Evolutionary conservation across 2,888 invertebrate genomes (phyloP).

Genomic region (Lasioglossum figueresi): DNA sequence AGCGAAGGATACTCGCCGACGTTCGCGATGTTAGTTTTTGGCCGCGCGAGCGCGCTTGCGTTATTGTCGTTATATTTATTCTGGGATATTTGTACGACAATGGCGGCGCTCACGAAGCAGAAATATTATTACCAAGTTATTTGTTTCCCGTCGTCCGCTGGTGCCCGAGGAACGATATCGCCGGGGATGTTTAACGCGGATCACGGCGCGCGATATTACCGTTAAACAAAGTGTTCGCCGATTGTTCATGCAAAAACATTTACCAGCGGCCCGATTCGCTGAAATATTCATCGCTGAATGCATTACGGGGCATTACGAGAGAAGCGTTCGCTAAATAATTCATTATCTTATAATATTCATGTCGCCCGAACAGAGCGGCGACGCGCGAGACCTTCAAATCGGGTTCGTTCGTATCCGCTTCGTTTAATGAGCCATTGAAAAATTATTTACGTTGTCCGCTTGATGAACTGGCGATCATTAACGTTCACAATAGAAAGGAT

Average conservation of each 20-base stretch:
- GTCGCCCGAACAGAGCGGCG: not conserved
- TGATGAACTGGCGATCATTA: not conserved
- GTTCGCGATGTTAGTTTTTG: not conserved
- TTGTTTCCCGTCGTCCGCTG: not conserved
- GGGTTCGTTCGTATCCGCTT: not conserved
- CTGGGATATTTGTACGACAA: not conserved
- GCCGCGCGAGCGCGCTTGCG: not conserved
- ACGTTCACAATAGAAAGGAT: not conserved
- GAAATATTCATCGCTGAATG: slow-evolving; percentile 49
- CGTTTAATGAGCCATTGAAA: not conserved
- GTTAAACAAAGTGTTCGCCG: slow-evolving; percentile 23
- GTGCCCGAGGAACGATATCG: not conserved
- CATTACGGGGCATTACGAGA: slow-evolving; percentile 39
- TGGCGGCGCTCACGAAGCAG: not conserved
- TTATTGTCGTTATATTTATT: not conserved
- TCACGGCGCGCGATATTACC: slow-evolving; percentile 17
- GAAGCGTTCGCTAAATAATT: slow-evolving; percentile 43
- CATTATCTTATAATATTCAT: slow-evolving; percentile 52
- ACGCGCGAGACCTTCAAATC: not conserved
- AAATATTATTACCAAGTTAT: slow-evolving; percentile 7
- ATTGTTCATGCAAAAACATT: slow-evolving; percentile 43
- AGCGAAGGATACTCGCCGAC: too few relatives aligned
- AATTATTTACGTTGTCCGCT: not conserved
- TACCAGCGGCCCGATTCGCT: slow-evolving; percentile 17
- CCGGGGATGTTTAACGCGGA: slow-evolving; percentile 11